A percentile compares a stretch with the other conserved stretches of the same genome.
These are phyloP conservation scores for Mactromeris polynyma DNA, from an alignment of 2,888 invertebrate genomes.

Conservation along the genomic window DNA sequence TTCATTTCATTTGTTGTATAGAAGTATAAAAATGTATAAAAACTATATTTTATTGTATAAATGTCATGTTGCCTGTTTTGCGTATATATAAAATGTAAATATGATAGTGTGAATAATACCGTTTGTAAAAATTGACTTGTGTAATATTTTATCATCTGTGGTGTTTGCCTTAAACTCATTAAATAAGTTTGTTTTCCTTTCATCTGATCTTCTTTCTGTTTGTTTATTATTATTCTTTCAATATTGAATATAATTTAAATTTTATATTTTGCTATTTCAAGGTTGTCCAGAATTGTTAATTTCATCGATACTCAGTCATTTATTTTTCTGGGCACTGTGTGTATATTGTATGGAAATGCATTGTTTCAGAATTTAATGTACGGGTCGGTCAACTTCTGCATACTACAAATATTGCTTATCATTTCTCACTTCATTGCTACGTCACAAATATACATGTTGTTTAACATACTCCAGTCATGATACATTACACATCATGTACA, in stretches of 20 bases:
- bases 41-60: background rate
- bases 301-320: background rate
- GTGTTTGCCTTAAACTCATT: background rate
- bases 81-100: background rate
- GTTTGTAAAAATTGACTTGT: background rate
- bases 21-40: constrained; percentile 3
- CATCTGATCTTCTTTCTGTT: background rate
- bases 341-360: background rate
- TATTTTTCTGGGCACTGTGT: background rate
- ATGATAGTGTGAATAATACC: background rate
- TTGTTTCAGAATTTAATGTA: background rate
- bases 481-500: too few relatives aligned
- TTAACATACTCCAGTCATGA: too few relatives aligned
- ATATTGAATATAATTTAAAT: background rate
- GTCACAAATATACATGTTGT: too few relatives aligned
- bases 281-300: background rate
- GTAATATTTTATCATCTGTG: background rate
- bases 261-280: background rate
- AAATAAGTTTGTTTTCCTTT: background rate
- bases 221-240: background rate
- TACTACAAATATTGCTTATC: background rate
- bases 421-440: too few relatives aligned
- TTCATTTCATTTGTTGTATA: background rate
- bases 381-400: background rate
- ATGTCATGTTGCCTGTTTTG: background rate